Percentiles rank a stretch among this genome's conserved stretches.
Conservation (phyloP, 2,113 vertebrate genomes). For the Gopherus flavomarginatus region DNA sequence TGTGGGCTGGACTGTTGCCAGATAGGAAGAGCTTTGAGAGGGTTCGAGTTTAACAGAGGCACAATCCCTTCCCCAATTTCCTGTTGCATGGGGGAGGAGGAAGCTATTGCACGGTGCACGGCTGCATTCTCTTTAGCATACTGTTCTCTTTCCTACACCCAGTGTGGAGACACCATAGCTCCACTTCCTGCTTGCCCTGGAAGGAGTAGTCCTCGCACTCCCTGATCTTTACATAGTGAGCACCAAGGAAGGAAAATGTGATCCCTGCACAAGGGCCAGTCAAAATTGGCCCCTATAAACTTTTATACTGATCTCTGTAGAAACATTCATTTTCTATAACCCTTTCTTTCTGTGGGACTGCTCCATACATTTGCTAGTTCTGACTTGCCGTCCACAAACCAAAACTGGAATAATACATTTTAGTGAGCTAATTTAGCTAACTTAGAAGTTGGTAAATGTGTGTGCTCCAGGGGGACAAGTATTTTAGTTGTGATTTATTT, state of each 20-base stretch:
- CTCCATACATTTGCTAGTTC: not conserved
- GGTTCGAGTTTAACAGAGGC: rapidly evolving
- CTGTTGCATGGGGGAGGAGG: not conserved
- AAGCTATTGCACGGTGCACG: not conserved
- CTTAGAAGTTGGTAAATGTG: not conserved
- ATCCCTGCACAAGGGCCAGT: not conserved
- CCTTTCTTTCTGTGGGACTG: not conserved
- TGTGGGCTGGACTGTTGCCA: too few relatives aligned
- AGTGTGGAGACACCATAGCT: not conserved
- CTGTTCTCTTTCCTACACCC: not conserved
- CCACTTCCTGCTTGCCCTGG: not conserved
- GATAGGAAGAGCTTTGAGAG: not conserved
- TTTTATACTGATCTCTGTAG: not conserved
- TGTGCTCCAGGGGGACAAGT: not conserved
- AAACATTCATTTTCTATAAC: not conserved
- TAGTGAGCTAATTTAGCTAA: not conserved
- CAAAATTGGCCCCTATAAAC: not conserved
- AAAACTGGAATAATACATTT: not conserved
- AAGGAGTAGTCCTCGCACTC: too few relatives aligned
- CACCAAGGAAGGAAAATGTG: not conserved
- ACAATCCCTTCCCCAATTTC: not conserved
- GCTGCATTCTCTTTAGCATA: too few relatives aligned
- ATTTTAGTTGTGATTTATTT: not conserved
- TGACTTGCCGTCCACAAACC: not conserved
- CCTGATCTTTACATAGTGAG: not conserved